Evolutionary conservation across 2,113 vertebrate genomes (phyloP).

Genomic region (Lepus timidus): DNA sequence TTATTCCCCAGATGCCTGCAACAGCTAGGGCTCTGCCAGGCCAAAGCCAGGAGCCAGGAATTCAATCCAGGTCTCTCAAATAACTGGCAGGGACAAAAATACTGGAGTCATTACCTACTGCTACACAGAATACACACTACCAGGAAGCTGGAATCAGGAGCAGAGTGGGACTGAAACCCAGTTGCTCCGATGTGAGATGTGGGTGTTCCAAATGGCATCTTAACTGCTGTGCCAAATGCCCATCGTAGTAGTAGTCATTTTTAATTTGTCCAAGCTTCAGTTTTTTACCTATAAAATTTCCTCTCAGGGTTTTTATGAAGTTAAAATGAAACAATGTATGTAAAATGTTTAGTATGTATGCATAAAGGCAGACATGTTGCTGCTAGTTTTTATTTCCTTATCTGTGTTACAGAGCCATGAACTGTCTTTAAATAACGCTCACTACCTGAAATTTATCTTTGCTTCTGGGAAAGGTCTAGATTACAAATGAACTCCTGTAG

Average conservation of each 20-base stretch:
- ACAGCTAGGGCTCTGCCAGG: no score
- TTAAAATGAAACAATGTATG: slow-evolving; percentile 29
- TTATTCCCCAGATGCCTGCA: no score
- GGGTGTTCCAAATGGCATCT: no score
- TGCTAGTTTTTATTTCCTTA: neutral
- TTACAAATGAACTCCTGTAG: neutral
- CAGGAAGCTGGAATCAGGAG: no score
- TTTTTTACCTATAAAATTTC: slow-evolving; percentile 28
- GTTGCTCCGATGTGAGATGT: no score
- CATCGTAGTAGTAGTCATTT: neutral
- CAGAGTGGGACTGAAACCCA: no score
- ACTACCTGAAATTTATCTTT: neutral
- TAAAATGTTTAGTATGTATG: neutral
- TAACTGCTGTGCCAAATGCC: no score
- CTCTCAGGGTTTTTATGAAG: neutral
- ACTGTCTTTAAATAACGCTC: neutral
- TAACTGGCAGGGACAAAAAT: no score
- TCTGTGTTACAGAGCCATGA: neutral
- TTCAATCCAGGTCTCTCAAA: no score
- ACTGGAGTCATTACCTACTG: no score
- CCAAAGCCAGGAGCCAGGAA: no score
- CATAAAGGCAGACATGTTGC: neutral
- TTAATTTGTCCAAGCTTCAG: neutral
- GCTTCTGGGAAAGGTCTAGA: neutral
- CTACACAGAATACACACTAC: no score